phyloP scores from a whole-genome alignment of 2,113 vertebrate genomes.

The Burhinus bistriatus region DNA sequence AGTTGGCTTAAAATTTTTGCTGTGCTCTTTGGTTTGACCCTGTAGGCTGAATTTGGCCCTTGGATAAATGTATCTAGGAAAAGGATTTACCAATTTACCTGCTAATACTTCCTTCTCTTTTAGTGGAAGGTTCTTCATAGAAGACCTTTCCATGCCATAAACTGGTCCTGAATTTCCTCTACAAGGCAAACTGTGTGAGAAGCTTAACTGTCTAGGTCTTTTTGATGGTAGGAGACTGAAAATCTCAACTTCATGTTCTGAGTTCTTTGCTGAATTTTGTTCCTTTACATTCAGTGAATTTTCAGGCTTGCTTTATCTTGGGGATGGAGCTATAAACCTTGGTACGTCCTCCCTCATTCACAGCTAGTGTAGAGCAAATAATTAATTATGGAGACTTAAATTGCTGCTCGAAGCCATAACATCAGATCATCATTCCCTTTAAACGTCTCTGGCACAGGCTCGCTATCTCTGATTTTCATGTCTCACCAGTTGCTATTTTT shows the following conservation, averaged over 20 bases:
- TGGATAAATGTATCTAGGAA: neutral
- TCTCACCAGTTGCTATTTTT: conserved; percentile 52
- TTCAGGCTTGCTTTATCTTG: neutral
- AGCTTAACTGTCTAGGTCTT: neutral
- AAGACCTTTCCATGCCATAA: neutral
- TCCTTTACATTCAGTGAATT: neutral
- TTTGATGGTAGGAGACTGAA: neutral
- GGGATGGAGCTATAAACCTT: neutral
- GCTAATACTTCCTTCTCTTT: neutral
- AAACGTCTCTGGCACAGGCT: neutral
- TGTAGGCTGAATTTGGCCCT: neutral
- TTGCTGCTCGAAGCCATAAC: neutral
- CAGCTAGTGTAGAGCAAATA: neutral
- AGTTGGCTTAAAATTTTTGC: neutral
- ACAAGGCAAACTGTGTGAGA: neutral
- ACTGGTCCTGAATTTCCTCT: neutral
- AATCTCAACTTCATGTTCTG: neutral
- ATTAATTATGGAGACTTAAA: conserved; percentile 9
- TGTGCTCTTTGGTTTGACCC: neutral
- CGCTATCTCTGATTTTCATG: neutral
- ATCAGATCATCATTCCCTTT: conserved; percentile 1
- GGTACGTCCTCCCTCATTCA: neutral
- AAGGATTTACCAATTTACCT: neutral
- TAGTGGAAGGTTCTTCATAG: neutral
- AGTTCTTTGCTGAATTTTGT: neutral